Evolutionary conservation across 92 coral and sea anemone species (phyloP).

Genomic region (Isaurus tuberculatus): DNA sequence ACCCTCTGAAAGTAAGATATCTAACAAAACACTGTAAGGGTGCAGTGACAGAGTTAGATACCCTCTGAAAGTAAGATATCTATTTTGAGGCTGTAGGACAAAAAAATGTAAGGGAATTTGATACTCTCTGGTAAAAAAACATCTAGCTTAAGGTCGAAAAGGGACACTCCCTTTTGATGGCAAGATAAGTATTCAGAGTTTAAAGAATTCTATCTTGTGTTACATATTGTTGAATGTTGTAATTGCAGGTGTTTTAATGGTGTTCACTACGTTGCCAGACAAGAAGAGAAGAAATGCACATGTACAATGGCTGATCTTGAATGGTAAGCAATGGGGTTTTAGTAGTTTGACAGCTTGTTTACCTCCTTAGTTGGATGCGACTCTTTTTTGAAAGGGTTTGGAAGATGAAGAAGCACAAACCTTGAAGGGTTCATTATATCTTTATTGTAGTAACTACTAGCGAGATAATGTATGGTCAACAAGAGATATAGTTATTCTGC

Average conservation of each 20-base stretch:
- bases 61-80: constrained; percentile 61
- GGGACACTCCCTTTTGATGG: no score
- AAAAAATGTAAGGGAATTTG: constrained; percentile 49
- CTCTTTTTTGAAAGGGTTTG: no score
- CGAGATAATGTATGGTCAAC: no score
- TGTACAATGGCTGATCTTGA: constrained; percentile 81
- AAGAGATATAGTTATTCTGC: no score
- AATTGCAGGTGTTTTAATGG: constrained; percentile 81
- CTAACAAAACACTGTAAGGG: no score
- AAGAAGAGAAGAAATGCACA: constrained; percentile 48
- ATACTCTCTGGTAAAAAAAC: not conserved
- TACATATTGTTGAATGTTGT: not conserved
- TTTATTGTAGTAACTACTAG: no score
- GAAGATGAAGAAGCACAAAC: no score
- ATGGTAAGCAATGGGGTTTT: constrained; percentile 62
- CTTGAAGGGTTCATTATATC: no score
- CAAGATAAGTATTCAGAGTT: constrained; percentile 43
- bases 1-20: no score
- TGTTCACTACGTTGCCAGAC: constrained; percentile 53
- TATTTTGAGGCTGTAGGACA: constrained; percentile 61
- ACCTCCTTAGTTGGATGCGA: no score
- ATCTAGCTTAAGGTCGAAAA: no score
- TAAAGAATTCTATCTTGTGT: constrained; percentile 23
- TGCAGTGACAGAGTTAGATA: constrained; percentile 42
- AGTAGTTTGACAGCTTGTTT: no score